A percentile compares a stretch with the other conserved stretches of the same genome.
Conservation (phyloP, 2,888 invertebrate species). For the Volucella bombylans region DNA sequence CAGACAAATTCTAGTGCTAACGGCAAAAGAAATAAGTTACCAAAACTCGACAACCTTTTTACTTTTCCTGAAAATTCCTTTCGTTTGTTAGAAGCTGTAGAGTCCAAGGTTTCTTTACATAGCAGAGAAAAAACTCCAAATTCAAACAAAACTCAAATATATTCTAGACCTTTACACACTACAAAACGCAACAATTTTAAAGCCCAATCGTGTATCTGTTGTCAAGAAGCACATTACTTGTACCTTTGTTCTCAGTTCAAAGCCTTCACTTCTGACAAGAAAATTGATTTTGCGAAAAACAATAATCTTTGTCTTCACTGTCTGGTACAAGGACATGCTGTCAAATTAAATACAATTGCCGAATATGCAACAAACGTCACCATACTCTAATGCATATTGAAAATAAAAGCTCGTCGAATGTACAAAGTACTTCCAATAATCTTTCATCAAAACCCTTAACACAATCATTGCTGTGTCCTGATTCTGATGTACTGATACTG, state of each 20-base stretch:
- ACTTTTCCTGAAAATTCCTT: not conserved
- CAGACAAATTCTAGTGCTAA: conserved; percentile 8
- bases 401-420: no score
- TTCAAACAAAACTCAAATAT: not conserved
- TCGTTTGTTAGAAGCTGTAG: conserved; percentile 11
- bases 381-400: no score
- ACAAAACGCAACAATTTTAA: not conserved
- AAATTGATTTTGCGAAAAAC: conserved; percentile 13
- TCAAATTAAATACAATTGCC: not conserved
- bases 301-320: not conserved
- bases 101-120: conserved; percentile 1
- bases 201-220: conserved; percentile 2
- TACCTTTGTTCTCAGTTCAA: no score
- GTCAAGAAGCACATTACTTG: not conserved
- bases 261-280: conserved; percentile 10
- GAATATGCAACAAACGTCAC: no score
- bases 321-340: conserved; percentile 1
- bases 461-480: no score
- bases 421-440: no score
- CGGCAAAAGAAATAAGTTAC: conserved; percentile 8
- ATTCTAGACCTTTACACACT: not conserved
- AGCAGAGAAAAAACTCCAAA: not conserved
- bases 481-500: no score
- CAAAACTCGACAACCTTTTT: conserved; percentile 13
- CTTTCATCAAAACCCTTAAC: no score